Base-by-base conservation (phyloP, 2,888 invertebrate species). In the Deroplatys truncata region DNA sequence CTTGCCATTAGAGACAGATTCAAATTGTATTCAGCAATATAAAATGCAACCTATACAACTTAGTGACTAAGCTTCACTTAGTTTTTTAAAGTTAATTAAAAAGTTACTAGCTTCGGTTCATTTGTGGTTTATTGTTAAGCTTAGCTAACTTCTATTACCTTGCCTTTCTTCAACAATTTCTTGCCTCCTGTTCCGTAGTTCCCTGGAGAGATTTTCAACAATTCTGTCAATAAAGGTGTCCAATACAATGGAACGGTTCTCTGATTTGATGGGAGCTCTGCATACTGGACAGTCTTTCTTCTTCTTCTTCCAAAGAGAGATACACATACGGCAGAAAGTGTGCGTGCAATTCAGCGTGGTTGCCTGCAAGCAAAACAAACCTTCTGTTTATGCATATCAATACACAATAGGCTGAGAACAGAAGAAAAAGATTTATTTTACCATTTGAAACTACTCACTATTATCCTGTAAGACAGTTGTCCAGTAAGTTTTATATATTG, bases 191-290 rank as follows among this genome's bases (percentile, higher is more conserved):
- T 93, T 92, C 92, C 95, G 95, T 92, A 95, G 93, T n/a, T 96
- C 95, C 1, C 94, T 94, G 15, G 95, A 94, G 43, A 96, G 93
- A 91, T 94, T 95, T 91, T 95, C 95, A 28, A 96, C 94, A 94
- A 96, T 96, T 93, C 95, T 96, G 43, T 96, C 96, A 88, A 97
- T 97, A 91, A 97, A 96, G 91, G 96, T 96, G 92, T 97, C 97
- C 89, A 97, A 92, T 7, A 96, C 96, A 89, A 96, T 92, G 72
- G 96, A 96, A 88, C 94, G 94, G 91, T 94, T 95, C 92, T 95
- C 94, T 0, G 95, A 94, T 20, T 92, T 92, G 82, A 95, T 94
- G 20, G 91, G 90, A 3, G 93, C 91, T 89, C 95, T 93, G 93
- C 97, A 97, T 90, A 96, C 95, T 0, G 97, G 97, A 92, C 97